These are phyloP conservation scores for Mactromeris polynyma DNA, from an alignment of 2,888 invertebrate species.

Conservation along the genomic window DNA sequence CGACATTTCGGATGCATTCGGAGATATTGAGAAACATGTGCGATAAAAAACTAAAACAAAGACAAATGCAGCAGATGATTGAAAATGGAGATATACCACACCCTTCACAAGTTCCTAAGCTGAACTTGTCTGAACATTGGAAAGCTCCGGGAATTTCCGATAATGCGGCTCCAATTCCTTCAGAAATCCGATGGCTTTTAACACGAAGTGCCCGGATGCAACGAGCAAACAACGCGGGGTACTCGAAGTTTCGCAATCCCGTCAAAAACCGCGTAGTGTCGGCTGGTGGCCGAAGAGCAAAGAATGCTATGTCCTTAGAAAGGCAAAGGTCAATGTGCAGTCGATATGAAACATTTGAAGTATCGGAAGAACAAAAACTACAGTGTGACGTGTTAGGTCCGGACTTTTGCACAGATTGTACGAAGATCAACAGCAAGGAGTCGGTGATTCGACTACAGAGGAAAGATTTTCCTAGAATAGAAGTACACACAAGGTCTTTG, in stretches of 20 bases:
- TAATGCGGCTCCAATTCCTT: constrained; percentile 30
- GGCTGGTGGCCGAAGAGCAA: constrained; percentile 59
- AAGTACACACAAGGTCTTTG: constrained; percentile 72
- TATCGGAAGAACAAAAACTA: constrained; percentile 30
- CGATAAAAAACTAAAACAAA: constrained; percentile 51
- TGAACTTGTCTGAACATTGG: constrained; percentile 38
- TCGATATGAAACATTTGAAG: constrained; percentile 42
- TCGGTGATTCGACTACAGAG: constrained; percentile 58
- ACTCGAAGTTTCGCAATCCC: constrained; percentile 68
- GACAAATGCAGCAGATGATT: constrained; percentile 38
- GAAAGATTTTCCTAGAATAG: constrained; percentile 70
- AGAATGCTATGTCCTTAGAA: constrained; percentile 41
- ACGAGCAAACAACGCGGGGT: constrained; percentile 73
- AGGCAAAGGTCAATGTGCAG: constrained; percentile 67
- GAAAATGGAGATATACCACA: constrained; percentile 20
- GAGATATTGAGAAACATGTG: constrained; percentile 68
- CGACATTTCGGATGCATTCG: constrained; percentile 68
- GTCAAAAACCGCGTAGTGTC: constrained; percentile 71
- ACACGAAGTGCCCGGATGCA: constrained; percentile 69
- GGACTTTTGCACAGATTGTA: constrained; percentile 74
- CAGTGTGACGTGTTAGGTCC: constrained; percentile 78
- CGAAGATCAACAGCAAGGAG: constrained; percentile 63
- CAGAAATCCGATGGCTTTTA: constrained; percentile 65
- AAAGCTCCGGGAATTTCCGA: not conserved
- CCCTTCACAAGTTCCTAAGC: constrained; percentile 20